Evolutionary conservation across 2,888 invertebrate species (phyloP), one percentile per base, ranked within the genome.

Genomic region (Neoscelio sp.): DNA sequence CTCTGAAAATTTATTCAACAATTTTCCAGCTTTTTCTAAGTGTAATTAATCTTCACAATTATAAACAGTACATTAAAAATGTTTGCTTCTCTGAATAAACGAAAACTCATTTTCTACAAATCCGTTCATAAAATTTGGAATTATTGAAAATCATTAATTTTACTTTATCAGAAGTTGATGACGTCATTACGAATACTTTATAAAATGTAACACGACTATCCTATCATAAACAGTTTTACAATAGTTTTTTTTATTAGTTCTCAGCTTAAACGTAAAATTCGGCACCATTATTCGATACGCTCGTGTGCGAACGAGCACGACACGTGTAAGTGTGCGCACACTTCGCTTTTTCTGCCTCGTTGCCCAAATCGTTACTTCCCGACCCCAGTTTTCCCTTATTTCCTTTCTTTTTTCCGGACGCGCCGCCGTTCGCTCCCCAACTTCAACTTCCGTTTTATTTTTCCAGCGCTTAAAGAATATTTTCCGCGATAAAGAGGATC

Each of bases 401-500:
- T 62, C 13, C 26, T 60, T 56, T 33, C 28, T 26, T 40, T 50
- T 60, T 44, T 20, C 58, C 68, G 74, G 74, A 70, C 40, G 48
- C 56, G 48, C 38, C 42, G 44, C 54, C 48, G 65, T 71, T 75
- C 65, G 64, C 48, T 80, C 30, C 71, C 48, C 67, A 75, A 74
- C 70, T 78, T 74, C 44, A 33, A 67, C 80, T 80, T 80, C 78
- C 78, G 80, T 78, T 78, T 80, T 75, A 78, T 80, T 80, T 80
- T 67, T 56, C 67, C 8, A 78, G 46, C 67, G 70, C 80, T 80
- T 78, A 78, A 80, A 78, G 75, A 80, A 80, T 80, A 80, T 80
- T 80, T 75, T 50, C 71, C 67, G 70, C 80, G 74, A 80, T 80
- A 80, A 80, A 78, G 75, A 80, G 75, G 78, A 80, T 78, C 78